These are phyloP conservation scores for Zaprionus obscuricornis DNA, from an alignment of 2,888 invertebrate genomes.

Conservation along the genomic window DNA sequence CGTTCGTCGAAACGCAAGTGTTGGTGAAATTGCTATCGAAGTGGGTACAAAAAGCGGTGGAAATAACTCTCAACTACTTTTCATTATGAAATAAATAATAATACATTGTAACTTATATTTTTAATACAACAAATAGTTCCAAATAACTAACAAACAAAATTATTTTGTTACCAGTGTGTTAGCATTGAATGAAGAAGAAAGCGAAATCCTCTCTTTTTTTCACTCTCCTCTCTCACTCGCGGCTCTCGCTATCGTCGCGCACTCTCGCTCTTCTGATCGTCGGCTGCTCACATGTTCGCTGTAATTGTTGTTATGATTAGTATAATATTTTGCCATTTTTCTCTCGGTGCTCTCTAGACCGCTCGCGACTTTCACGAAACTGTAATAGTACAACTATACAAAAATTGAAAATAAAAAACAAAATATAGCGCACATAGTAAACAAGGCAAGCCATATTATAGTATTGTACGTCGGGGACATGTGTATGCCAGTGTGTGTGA, in stretches of 20 bases:
- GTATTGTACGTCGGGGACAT: constrained; percentile 19
- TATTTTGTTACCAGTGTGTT: constrained; percentile 1
- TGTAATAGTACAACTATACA: constrained; percentile 52
- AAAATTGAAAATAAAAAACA: constrained; percentile 34
- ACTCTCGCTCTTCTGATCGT: constrained; percentile 38
- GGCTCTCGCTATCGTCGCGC: constrained; percentile 4
- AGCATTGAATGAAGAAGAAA: constrained; percentile 15
- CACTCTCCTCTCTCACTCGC: background rate
- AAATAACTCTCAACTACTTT: constrained; percentile 5
- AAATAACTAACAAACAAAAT: constrained; percentile 4
- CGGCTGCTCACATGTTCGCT: constrained; percentile 25
- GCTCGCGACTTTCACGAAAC: constrained; percentile 66
- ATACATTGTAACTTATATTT: background rate
- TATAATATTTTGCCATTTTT: constrained; percentile 52
- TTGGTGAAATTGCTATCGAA: constrained; percentile 44
- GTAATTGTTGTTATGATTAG: constrained; percentile 56
- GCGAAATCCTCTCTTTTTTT: constrained; percentile 10
- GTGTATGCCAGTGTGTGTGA: background rate
- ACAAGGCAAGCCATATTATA: constrained; percentile 59
- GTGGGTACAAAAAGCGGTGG: constrained; percentile 27
- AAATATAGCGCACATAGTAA: constrained; percentile 33
- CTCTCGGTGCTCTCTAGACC: constrained; percentile 39
- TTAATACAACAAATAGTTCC: background rate
- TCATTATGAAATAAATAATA: background rate
- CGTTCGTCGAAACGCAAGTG: constrained; percentile 65